phyloP scores from a whole-genome alignment of 2,888 invertebrate species.

The Tuberolachnus salignus region DNA sequence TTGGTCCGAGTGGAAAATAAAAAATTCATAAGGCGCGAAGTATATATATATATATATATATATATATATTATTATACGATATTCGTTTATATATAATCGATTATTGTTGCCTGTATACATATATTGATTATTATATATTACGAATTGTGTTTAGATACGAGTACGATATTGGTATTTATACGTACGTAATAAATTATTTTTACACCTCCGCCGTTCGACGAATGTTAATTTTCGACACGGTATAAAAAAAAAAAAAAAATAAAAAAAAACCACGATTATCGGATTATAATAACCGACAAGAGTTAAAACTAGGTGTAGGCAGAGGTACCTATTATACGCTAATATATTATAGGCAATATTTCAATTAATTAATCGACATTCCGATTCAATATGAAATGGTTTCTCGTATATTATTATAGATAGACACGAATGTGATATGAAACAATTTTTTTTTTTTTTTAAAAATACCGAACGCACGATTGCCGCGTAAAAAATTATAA shows the following conservation, averaged over 20 bases:
- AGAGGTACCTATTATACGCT: too few species aligned
- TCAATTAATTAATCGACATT: slow-evolving; percentile 2
- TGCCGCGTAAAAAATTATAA: not conserved
- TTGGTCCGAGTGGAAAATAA: not conserved
- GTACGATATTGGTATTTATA: not conserved
- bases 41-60: too few species aligned
- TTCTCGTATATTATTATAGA: not conserved
- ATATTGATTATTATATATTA: not conserved
- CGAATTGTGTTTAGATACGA: not conserved
- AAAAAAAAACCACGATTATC: not conserved
- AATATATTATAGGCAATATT: too few species aligned
- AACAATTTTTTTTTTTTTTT: too few species aligned
- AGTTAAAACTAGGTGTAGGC: too few species aligned
- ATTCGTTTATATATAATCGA: slow-evolving; percentile 6
- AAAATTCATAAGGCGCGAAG: slow-evolving; percentile 20
- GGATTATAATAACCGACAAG: too few species aligned
- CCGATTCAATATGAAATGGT: not conserved
- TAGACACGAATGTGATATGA: not conserved
- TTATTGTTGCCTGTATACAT: not conserved
- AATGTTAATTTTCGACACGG: too few species aligned
- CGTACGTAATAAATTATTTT: not conserved
- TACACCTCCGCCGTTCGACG: not conserved
- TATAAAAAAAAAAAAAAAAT: too few species aligned
- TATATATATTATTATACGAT: not conserved
- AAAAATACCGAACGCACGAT: too few species aligned